Evolutionary conservation across 92 coral and sea anemone genomes (phyloP).

Genomic region (Bergia puertoricense): DNA sequence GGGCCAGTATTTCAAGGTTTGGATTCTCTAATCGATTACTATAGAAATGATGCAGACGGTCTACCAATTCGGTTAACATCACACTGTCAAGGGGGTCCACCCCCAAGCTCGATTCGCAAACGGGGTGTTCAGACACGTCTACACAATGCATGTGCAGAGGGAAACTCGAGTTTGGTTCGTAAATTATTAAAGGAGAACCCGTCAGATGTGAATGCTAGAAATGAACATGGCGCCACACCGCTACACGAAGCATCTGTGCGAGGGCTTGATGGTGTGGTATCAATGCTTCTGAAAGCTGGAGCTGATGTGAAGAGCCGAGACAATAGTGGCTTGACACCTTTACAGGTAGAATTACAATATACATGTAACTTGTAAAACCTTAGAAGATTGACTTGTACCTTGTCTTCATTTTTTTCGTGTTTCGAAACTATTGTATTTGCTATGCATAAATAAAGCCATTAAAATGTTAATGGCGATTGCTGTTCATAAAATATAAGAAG

Average conservation of each 20-base stretch:
- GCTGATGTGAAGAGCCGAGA: slow-evolving; percentile 92
- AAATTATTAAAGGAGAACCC: slow-evolving; percentile 75
- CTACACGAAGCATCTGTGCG: slow-evolving; percentile 77
- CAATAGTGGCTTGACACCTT: slow-evolving; percentile 81
- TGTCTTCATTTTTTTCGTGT: background rate
- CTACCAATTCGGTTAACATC: slow-evolving; percentile 78
- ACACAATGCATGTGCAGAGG: slow-evolving; percentile 80
- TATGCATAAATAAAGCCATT: background rate
- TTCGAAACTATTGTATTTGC: background rate
- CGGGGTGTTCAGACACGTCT: slow-evolving; percentile 76
- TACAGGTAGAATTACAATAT: slow-evolving; percentile 60
- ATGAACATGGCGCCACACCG: slow-evolving; percentile 87
- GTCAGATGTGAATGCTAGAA: slow-evolving; percentile 74
- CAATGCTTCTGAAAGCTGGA: slow-evolving; percentile 69
- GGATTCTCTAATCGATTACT: slow-evolving; percentile 86
- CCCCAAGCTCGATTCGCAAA: slow-evolving; percentile 89
- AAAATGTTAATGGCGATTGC: background rate
- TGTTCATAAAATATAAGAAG: slow-evolving; percentile 14
- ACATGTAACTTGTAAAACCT: background rate
- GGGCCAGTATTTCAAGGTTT: slow-evolving; percentile 94
- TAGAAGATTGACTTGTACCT: background rate
- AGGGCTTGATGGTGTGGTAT: slow-evolving; percentile 76
- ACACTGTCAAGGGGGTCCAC: slow-evolving; percentile 79
- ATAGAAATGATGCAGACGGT: slow-evolving; percentile 90
- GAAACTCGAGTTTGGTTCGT: slow-evolving; percentile 72